Evolutionary conservation across 2,113 vertebrate species (phyloP).

Genomic region (Centropristis striata): DNA sequence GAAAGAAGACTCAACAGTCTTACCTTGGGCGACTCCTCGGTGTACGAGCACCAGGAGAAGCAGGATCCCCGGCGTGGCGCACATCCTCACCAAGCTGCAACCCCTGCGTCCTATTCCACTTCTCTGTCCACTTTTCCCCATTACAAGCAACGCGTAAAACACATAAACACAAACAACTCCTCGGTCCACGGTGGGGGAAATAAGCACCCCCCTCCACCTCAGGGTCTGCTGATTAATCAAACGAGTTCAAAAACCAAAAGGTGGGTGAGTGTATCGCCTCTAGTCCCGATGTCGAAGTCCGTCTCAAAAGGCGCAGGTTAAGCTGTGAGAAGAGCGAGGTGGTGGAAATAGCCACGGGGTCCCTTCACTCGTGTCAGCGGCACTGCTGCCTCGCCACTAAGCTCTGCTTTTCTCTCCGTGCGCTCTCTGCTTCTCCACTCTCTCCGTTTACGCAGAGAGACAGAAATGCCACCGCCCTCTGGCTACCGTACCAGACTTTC

Average conservation of each 20-base stretch:
- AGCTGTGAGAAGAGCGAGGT: conserved; percentile 37
- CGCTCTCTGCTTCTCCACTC: conserved; percentile 58
- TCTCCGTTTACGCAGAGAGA: conserved; percentile 74
- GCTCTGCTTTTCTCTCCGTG: conserved; percentile 51
- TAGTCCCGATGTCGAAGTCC: conserved; percentile 43
- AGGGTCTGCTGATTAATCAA: conserved; percentile 40
- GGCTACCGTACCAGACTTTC: conserved; percentile 57
- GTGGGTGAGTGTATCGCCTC: conserved; percentile 11
- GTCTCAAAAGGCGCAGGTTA: conserved; percentile 46
- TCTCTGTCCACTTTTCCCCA: conserved; percentile 90
- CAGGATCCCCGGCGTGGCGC: conserved; percentile 88
- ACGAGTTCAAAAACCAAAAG: conserved; percentile 35
- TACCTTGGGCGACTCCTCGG: conserved; percentile 91
- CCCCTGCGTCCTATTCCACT: conserved; percentile 86
- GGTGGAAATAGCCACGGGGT: conserved; percentile 60
- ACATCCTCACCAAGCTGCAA: conserved; percentile 86
- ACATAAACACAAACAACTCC: conserved; percentile 70
- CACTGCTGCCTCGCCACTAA: conserved; percentile 60
- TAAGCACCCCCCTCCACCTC: conserved; percentile 30
- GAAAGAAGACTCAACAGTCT: conserved; percentile 62
- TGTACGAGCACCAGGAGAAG: conserved; percentile 88
- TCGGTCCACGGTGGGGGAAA: conserved; percentile 51
- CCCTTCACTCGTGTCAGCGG: conserved; percentile 68
- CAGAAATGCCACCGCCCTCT: conserved; percentile 84
- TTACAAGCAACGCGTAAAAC: conserved; percentile 71